Evolutionary conservation across 2,888 invertebrate genomes (phyloP), one percentile per base, ranked within the genome.

Genomic region (Drosophila algonquin): DNA sequence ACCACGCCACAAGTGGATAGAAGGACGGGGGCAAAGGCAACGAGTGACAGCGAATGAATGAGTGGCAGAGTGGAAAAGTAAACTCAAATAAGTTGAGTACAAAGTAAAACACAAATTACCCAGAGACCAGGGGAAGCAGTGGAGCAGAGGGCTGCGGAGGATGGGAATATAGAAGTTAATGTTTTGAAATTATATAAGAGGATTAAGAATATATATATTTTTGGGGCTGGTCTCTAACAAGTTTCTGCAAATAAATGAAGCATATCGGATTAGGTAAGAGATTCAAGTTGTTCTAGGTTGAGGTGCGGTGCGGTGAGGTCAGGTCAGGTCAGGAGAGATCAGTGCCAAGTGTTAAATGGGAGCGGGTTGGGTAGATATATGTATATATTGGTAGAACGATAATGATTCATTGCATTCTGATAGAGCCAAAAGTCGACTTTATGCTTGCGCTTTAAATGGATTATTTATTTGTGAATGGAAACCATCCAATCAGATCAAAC

Each of bases 91-190:
- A 35, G 51, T 24, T 63, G 51, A 63, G 64, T 52, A 50, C 54
- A 53, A 58, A 59, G 58, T 59, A 59, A 59, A 59, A 53, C 30
- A 63, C 32, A 61, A 63, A 40, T 55, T 35, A 16, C 27, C 18
- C 24, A 14, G 12, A 12, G 24, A 3, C 24, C 18, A 10, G 3
- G 16, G 44, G 40, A 12, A 12, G 4, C 12, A 35, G 35, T 12
- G 10, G 35, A 35, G 35, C 0, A 9, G 45, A 7, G 12, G 27
- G 4, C 12, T 14, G 32, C 24, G 14, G 27, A 10, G 8, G 2
- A 14, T 3, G 10, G 9, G 30, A 50, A 55, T 16, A 51, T 32
- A 5, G 45, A 51, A 40, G 40, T n/a, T 40, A n/a, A 40, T 40
- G 40, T 40, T 40, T 40, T n/a, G 40, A n/a, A 40, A 40, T 40